Conservation (phyloP, 2,888 invertebrate species). For the Artemia sp. region DNA sequence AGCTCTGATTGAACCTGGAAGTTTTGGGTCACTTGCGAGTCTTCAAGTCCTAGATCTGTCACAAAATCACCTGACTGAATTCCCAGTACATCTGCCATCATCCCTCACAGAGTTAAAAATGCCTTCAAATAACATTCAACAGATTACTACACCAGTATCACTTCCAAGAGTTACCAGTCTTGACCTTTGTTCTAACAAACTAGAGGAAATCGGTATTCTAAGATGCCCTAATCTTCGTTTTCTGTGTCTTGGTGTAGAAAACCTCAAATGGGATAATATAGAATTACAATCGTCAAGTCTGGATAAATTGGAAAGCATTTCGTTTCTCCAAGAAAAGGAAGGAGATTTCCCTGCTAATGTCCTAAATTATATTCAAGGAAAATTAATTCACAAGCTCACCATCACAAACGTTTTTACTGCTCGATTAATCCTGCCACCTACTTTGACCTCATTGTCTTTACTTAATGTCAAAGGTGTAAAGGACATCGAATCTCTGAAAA, state of each 20-base stretch:
- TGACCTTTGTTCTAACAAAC: not conserved
- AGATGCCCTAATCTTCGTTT: too few relatives aligned
- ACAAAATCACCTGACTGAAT: not conserved
- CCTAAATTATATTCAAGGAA: too few relatives aligned
- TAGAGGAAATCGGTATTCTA: not conserved
- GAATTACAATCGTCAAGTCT: too few relatives aligned
- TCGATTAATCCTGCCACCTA: not conserved
- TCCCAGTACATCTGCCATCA: not conserved
- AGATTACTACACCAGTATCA: not conserved
- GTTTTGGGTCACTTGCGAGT: not conserved
- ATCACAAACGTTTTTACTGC: not conserved
- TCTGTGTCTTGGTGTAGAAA: too few relatives aligned
- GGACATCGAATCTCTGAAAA: too few relatives aligned
- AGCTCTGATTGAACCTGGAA: not conserved
- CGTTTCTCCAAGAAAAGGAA: too few relatives aligned
- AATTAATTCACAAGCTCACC: not conserved
- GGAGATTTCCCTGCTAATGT: too few relatives aligned
- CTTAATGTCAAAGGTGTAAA: not conserved
- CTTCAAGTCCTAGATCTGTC: slow-evolving; percentile 1
- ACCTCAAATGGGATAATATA: too few relatives aligned
- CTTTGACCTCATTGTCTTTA: not conserved
- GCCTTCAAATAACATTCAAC: not conserved
- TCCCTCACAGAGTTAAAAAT: not conserved
- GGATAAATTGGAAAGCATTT: too few relatives aligned
- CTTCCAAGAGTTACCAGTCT: not conserved